Conservation (phyloP, 2,113 vertebrate species). For the Percopsis transmontana region DNA sequence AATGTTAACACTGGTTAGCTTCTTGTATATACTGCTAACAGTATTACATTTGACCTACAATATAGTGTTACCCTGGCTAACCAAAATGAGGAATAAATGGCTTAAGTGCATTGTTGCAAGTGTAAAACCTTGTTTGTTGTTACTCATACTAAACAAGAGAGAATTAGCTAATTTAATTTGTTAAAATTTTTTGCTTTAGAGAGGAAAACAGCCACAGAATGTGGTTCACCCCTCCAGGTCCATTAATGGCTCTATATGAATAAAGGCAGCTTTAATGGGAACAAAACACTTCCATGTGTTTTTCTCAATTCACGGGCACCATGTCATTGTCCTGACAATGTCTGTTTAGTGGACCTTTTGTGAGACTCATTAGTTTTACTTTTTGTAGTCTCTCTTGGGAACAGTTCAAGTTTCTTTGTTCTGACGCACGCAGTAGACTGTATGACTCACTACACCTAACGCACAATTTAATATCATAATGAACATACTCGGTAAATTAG, state of each 20-base stretch:
- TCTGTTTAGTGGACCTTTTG: constrained; percentile 26
- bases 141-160: constrained; percentile 9
- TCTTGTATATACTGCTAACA: no score
- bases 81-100: neutral
- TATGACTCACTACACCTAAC: neutral
- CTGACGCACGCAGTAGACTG: constrained; percentile 1
- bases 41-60: no score
- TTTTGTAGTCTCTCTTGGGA: constrained; percentile 9
- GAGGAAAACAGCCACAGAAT: constrained; percentile 21
- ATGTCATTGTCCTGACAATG: constrained; percentile 27
- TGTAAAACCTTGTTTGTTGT: constrained; percentile 19
- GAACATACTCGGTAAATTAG: neutral
- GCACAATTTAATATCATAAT: neutral
- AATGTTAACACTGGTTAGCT: neutral
- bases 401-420: constrained; percentile 5
- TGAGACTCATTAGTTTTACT: neutral
- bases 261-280: constrained; percentile 41
- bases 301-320: constrained; percentile 20
- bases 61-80: no score
- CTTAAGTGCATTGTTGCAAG: constrained; percentile 10
- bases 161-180: constrained; percentile 46
- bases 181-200: constrained; percentile 41
- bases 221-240: constrained; percentile 28
- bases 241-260: constrained; percentile 27
- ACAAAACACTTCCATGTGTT: constrained; percentile 44